A percentile compares a stretch with the other conserved stretches of the same genome.
Conservation (phyloP, 2,888 invertebrate genomes). For the Plebejus anna region DNA sequence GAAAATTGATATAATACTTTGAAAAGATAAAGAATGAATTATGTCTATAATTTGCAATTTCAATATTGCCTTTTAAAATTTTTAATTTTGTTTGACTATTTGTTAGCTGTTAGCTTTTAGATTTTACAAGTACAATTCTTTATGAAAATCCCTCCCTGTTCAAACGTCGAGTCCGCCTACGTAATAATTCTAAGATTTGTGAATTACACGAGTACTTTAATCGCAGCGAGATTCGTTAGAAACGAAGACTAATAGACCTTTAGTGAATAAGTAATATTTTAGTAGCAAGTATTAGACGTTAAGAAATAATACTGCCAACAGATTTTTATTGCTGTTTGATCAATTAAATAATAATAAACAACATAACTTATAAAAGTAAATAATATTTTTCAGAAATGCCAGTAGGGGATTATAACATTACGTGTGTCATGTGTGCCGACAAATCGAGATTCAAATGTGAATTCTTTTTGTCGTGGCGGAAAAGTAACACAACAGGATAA, state of each 20-base stretch:
- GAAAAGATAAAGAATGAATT: not conserved
- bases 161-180: constrained; percentile 17
- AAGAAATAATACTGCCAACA: not conserved
- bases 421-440: not conserved
- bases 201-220: constrained; percentile 24
- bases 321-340: no score
- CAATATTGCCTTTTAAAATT: not conserved
- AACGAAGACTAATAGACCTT: constrained; percentile 6
- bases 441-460: constrained; percentile 11
- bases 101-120: not conserved
- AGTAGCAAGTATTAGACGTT: not conserved
- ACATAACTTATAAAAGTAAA: not conserved
- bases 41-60: not conserved
- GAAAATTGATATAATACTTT: not conserved
- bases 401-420: not conserved
- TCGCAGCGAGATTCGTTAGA: not conserved
- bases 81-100: not conserved
- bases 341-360: no score
- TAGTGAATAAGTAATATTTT: not conserved
- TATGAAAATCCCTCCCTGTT: not conserved
- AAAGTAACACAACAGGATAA: not conserved
- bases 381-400: not conserved
- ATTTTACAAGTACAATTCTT: not conserved
- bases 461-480: not conserved
- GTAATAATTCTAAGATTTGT: constrained; percentile 25